A percentile compares a stretch with the other conserved stretches of the same genome.
These are phyloP conservation scores for Grallaria varia DNA, from an alignment of 2,113 vertebrate genomes.

Conservation along the genomic window DNA sequence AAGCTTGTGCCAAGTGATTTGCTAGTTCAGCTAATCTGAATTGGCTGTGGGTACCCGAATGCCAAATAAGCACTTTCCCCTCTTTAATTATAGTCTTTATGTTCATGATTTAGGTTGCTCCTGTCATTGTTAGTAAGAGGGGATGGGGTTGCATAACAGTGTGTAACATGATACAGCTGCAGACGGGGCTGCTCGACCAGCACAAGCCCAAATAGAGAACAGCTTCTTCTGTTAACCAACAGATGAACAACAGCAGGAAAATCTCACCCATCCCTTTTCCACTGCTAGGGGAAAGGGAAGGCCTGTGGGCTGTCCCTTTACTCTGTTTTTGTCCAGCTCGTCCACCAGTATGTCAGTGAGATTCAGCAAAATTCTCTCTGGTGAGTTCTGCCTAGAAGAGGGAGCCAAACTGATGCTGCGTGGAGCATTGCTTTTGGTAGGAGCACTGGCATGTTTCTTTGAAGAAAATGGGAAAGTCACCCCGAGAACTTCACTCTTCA, in stretches of 20 bases:
- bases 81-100: slow-evolving; percentile 42
- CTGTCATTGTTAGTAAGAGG: slow-evolving; percentile 36
- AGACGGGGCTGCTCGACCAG: background rate
- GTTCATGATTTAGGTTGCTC: slow-evolving; percentile 1
- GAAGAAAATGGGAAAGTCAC: background rate
- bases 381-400: background rate
- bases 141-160: slow-evolving; percentile 11
- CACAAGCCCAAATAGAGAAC: slow-evolving; percentile 22
- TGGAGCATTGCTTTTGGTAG: background rate
- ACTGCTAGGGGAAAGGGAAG: background rate
- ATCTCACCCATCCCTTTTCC: background rate
- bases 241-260: slow-evolving; percentile 51
- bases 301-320: background rate
- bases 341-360: background rate
- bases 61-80: slow-evolving; percentile 42
- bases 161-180: background rate
- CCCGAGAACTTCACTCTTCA: background rate
- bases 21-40: slow-evolving; percentile 55
- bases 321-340: background rate
- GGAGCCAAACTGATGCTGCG: background rate
- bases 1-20: slow-evolving; percentile 23
- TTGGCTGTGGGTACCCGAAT: background rate
- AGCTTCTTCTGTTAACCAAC: slow-evolving; percentile 20
- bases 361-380: background rate
- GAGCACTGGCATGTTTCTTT: background rate